A percentile compares a stretch with the other conserved stretches of the same genome.
Conservation (phyloP, 2,888 invertebrate species). For the Adela reaumurella region DNA sequence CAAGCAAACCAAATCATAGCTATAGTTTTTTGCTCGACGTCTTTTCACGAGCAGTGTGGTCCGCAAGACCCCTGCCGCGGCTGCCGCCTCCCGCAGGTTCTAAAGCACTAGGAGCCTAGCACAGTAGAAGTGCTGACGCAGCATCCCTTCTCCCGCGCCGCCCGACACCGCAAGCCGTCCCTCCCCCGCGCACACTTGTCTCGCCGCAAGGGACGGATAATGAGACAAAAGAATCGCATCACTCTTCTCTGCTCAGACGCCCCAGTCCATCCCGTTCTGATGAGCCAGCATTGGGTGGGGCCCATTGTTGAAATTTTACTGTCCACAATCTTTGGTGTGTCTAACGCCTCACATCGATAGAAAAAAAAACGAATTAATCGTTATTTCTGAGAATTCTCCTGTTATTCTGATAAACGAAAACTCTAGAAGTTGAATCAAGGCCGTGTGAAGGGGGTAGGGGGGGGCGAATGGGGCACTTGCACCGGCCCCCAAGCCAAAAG, state of each 20-base stretch:
- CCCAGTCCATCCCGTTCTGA: background rate
- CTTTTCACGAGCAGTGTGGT: too few relatives aligned
- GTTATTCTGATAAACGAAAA: too few relatives aligned
- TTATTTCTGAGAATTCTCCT: too few relatives aligned
- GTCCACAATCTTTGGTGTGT: background rate
- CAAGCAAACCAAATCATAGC: too few relatives aligned
- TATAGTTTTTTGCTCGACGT: too few relatives aligned
- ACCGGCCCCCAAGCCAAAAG: too few relatives aligned
- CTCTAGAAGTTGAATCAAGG: too few relatives aligned
- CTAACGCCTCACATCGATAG: too few relatives aligned
- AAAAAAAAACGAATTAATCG: too few relatives aligned
- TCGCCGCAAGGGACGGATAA: background rate
- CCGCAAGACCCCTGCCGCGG: too few relatives aligned
- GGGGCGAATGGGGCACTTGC: too few relatives aligned
- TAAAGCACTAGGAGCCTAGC: background rate
- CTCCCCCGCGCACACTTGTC: background rate
- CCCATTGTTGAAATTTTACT: background rate
- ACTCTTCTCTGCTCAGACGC: background rate
- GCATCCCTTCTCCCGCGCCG: background rate
- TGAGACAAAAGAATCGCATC: background rate
- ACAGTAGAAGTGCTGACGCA: background rate
- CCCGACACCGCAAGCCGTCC: background rate
- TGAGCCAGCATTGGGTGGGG: background rate
- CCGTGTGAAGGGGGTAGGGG: too few relatives aligned
- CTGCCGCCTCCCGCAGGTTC: background rate